Percentiles rank a stretch among this genome's conserved stretches.
Conservation (phyloP, 2,797 vertebrate genomes). For the Hybognathus amarus region DNA sequence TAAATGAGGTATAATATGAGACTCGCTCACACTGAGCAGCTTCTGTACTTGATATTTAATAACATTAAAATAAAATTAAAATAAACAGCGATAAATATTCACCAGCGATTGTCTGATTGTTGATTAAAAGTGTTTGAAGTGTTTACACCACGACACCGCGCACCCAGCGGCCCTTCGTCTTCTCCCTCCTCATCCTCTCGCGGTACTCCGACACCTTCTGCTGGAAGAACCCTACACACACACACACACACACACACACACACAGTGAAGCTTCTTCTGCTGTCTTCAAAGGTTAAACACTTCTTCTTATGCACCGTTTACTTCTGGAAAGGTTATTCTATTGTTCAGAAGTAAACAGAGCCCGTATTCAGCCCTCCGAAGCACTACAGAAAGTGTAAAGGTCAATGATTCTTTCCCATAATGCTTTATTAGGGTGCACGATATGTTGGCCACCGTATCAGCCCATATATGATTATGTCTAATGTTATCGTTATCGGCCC, state of each 20-base stretch:
- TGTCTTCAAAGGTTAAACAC: neutral
- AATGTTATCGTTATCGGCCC: too few species aligned
- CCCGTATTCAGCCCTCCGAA: neutral
- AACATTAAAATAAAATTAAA: neutral
- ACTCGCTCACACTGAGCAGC: neutral
- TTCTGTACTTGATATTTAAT: neutral
- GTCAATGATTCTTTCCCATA: neutral
- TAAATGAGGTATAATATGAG: too few species aligned
- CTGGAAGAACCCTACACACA: slow-evolving; percentile 61
- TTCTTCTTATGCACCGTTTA: neutral
- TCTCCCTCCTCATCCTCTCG: slow-evolving; percentile 61
- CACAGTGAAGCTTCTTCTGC: neutral
- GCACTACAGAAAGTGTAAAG: too few species aligned
- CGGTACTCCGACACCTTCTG: slow-evolving; percentile 61
- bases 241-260: neutral
- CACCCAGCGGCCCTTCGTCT: slow-evolving; percentile 50
- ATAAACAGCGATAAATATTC: neutral
- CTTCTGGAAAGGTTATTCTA: too few species aligned
- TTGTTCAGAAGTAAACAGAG: neutral
- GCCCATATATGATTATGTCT: too few species aligned
- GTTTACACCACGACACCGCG: slow-evolving; percentile 25
- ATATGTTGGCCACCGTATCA: too few species aligned
- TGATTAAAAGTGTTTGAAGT: neutral
- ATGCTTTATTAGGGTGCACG: neutral
- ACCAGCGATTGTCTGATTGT: neutral